phyloP scores from a whole-genome alignment of 37 sponge, comb jelly and placozoan species.

The Spongia lamella region DNA sequence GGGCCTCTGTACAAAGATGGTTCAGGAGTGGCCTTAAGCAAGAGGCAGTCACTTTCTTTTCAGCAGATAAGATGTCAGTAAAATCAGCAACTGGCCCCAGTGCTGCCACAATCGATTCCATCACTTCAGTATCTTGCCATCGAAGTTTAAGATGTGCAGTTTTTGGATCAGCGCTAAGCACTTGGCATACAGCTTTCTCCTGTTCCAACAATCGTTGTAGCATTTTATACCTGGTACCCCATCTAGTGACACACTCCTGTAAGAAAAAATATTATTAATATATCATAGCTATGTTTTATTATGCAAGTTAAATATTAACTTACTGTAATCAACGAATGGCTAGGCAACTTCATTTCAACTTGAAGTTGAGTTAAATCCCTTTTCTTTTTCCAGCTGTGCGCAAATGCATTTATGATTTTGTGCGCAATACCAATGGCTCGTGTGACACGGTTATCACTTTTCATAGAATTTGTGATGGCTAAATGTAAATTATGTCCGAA shows the following conservation, averaged over 20 bases:
- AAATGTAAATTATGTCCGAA: too few relatives aligned
- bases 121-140: constrained; percentile 34
- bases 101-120: constrained; percentile 14
- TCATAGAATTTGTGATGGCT: too few relatives aligned
- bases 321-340: constrained; percentile 12
- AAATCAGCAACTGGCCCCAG: constrained; percentile 17
- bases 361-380: constrained; percentile 10
- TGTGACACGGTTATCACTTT: constrained; percentile 6
- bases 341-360: constrained; percentile 7
- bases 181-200: constrained; percentile 19
- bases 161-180: constrained; percentile 29
- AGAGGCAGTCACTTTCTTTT: constrained; percentile 31
- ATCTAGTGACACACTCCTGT: constrained; percentile 24
- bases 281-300: too few relatives aligned
- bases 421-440: constrained; percentile 3
- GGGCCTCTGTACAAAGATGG: neutral
- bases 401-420: too few relatives aligned
- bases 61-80: constrained; percentile 30
- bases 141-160: constrained; percentile 24
- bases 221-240: constrained; percentile 18
- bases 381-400: too few relatives aligned
- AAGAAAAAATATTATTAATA: too few relatives aligned
- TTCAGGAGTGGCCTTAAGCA: constrained; percentile 4
- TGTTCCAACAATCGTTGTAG: constrained; percentile 18
- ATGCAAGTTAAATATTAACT: too few relatives aligned